Base-by-base conservation (phyloP, 1,140 invertebrate species). In the Drosophila kanapiae region DNA sequence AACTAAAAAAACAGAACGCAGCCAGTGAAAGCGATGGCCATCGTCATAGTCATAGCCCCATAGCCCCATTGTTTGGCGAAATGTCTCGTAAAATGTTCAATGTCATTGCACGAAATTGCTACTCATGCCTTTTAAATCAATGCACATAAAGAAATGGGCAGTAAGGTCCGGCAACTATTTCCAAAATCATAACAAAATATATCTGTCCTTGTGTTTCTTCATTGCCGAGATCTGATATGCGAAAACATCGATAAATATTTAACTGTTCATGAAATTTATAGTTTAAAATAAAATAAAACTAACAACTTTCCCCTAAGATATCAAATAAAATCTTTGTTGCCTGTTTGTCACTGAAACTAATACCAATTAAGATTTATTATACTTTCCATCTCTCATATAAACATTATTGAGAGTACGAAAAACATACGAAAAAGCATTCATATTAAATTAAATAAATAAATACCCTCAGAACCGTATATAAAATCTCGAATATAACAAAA, bases 1-100 rank as follows among this genome's bases (percentile, higher is more conserved):
- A 82, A 79, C 77, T 80, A 80, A 75, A 79, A 70, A 90, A 84
- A 88, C 76, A 72, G 67, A 80, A 65, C 75, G 62, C 62, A 63
- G 38, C 38, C 72, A 58, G 40, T 43, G 42, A 64, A 43, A 61
- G 49, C 51, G 61, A 65, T 53, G 45, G 54, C 57, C 63, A 60
- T 65, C 40, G 70, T 51, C 33, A 56, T 59, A 47, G 78, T 78
- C 63, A 56, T 40, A 37, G 54, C 49, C 11, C 29, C 18, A 40
- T 31, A 8, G 16, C 6, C 23, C 29, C 43, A 59, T 82, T 84
- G 77, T 78, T 77, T 40, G 49, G 60, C 37, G 72, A 63, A 77
- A 61, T 71, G 82, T 56, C 68, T 56, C 42, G 27, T 43, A 71
- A 83, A 61, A 78, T 80, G 68, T 84, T 84, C 78, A 85, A 57